Evolutionary conservation across 2,797 vertebrate genomes (phyloP).

Genomic region (Podarcis siculus): DNA sequence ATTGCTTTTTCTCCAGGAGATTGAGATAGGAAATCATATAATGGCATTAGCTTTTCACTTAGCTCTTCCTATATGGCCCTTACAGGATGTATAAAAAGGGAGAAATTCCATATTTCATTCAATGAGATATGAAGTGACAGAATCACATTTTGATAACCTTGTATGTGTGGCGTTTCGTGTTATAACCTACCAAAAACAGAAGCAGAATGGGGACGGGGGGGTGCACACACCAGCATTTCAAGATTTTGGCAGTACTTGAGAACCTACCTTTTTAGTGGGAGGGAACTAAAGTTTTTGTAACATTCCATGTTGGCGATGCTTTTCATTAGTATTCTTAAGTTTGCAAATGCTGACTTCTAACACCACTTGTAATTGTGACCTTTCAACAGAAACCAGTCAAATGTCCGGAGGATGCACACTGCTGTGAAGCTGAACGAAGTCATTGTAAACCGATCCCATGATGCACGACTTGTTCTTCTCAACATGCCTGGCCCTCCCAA

Average conservation of each 20-base stretch:
- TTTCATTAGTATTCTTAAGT: not conserved
- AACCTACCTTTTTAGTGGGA: not conserved
- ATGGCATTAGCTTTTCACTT: not conserved
- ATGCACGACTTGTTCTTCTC: conserved; percentile 94
- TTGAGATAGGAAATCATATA: not conserved
- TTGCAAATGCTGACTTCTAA: conserved; percentile 24
- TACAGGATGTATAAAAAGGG: not conserved
- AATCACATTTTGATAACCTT: not conserved
- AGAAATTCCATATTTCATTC: not conserved
- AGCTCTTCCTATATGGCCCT: not conserved
- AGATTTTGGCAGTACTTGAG: not conserved
- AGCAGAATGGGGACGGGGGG: too few relatives aligned
- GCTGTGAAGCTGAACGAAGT: conserved; percentile 98
- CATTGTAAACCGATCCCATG: conserved; percentile 94
- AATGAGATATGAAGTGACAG: not conserved
- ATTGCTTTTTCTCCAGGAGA: not conserved
- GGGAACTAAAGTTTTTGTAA: not conserved
- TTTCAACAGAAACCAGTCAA: conserved; percentile 89
- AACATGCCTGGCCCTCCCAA: conserved; percentile 98
- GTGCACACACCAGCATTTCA: not conserved
- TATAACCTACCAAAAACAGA: not conserved
- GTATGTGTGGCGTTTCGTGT: not conserved
- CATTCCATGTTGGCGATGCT: not conserved
- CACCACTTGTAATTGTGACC: conserved; percentile 29
- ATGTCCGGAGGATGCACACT: conserved; percentile 97